Evolutionary conservation across 2,113 vertebrate species (phyloP).

Genomic region (Plestiodon gilberti): DNA sequence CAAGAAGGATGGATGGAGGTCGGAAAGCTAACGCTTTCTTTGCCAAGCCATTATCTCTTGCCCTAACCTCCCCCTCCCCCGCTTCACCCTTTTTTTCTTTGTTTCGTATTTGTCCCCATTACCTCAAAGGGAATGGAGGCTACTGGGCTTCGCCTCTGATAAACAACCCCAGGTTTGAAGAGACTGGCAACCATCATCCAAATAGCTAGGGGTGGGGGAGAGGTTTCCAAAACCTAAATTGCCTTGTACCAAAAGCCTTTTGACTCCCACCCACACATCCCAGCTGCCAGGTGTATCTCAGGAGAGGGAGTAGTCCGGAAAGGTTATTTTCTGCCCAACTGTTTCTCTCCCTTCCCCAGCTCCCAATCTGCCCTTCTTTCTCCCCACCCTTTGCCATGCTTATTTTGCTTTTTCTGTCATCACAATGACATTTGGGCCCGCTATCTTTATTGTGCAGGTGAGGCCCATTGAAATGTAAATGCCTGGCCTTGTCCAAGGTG

Average conservation of each 20-base stretch:
- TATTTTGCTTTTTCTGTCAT: background rate
- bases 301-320: background rate
- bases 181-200: background rate
- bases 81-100: background rate
- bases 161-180: background rate
- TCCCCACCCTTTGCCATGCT: background rate
- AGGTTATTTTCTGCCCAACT: background rate
- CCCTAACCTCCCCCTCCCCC: background rate
- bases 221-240: background rate
- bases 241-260: background rate
- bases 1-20: background rate
- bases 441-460: background rate
- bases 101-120: background rate
- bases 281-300: background rate
- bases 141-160: background rate
- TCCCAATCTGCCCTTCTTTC: background rate
- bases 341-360: background rate
- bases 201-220: background rate
- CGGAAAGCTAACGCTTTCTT: background rate
- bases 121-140: background rate
- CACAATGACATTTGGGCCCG: background rate
- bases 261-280: background rate
- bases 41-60: background rate
- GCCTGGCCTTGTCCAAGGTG: conserved; percentile 18
- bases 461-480: background rate